These are phyloP conservation scores for Tonatia bakeri DNA, from an alignment of 2,113 vertebrate species.

Conservation along the genomic window DNA sequence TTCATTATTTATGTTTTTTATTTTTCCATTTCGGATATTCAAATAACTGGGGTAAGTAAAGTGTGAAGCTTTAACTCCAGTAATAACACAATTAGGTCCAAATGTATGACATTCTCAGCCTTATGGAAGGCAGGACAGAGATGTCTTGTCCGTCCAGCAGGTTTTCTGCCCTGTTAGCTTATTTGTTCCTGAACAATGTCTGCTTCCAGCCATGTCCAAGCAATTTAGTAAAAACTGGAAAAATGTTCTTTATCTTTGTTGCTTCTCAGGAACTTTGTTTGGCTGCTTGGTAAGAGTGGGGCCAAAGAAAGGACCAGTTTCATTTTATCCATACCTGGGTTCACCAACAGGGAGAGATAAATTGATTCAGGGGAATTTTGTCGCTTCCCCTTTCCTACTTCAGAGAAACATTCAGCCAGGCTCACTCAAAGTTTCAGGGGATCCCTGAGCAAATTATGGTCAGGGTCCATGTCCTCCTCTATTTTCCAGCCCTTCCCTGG, in stretches of 20 bases:
- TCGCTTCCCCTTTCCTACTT: neutral
- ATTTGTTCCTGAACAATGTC: neutral
- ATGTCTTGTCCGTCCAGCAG: neutral
- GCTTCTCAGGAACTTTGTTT: neutral
- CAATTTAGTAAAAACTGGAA: neutral
- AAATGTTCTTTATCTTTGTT: neutral
- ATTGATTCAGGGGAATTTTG: neutral
- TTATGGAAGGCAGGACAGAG: neutral
- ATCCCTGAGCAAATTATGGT: neutral
- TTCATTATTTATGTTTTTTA: neutral
- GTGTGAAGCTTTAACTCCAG: neutral
- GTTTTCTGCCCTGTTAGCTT: neutral
- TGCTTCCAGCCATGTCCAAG: neutral
- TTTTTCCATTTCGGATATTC: neutral
- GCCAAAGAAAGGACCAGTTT: neutral
- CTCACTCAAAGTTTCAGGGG: neutral
- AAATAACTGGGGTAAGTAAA: neutral
- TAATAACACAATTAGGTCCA: neutral
- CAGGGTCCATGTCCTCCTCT: neutral
- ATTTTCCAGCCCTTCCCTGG: neutral
- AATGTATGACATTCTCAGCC: neutral
- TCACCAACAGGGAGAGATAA: neutral
- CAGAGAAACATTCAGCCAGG: neutral
- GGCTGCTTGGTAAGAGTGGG: neutral
- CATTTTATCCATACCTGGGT: neutral